Evolutionary conservation across 2,888 invertebrate species (phyloP), one percentile per base, ranked within the genome.

Genomic region (Sarcophaga rosellei): DNA sequence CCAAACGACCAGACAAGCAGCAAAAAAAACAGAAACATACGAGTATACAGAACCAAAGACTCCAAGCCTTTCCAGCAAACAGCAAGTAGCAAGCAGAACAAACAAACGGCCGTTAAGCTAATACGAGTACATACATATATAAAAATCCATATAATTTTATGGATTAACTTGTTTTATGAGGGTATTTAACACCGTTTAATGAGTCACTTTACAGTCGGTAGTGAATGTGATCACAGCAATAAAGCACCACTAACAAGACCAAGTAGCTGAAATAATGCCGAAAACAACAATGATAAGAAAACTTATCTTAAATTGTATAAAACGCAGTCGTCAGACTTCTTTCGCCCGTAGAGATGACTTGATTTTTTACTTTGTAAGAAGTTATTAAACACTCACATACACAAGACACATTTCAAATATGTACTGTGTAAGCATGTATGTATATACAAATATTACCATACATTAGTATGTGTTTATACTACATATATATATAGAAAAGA

Each of bases 91-190:
- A 35, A 25, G 25, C 10, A 53, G 35, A 35, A 47, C 70, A 70
- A 79, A 61, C 35, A 76, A 82, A 79, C 68, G 72, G 75, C 47
- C 78, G 84, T 80, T 80, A 66, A 68, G 21, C 84, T 84, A 84
- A 87, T 84, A 53, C 17, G 53, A 17, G 53, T 53, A 25, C 25
- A 25, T 25, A 4, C 4, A 25, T 25, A 53, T 53, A 84, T 84
- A 86, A 79, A 85, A 85, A 86, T 81, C 78, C 72, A 86, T 84
- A 79, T 78, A 70, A 75, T 85, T 75, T 84, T 79, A 84, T 79
- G 76, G 84, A 87, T 85, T 86, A 79, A 86, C 84, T 80, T 84
- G 76, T 80, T 84, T 84, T 84, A 84, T 80, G 79, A 84, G 65
- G 57, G 72, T 79, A 81, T 76, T 84, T 84, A 80, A 81, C 84